Evolutionary conservation across 2,113 vertebrate species (phyloP).

Genomic region (Hippopotamus amphibius): DNA sequence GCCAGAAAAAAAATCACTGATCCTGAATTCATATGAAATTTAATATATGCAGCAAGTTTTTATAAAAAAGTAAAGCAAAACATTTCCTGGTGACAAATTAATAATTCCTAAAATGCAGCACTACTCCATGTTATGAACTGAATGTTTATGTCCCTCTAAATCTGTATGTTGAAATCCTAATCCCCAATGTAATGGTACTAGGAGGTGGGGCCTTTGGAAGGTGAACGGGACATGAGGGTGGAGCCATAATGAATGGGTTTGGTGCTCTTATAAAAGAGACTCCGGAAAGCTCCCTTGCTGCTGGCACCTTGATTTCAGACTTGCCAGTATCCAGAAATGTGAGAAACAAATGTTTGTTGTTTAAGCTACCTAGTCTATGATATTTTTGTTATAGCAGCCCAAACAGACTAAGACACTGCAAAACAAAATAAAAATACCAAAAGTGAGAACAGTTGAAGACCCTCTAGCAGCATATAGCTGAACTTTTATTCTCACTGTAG

Average conservation of each 20-base stretch:
- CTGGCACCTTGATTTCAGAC: neutral
- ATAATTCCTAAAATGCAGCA: neutral
- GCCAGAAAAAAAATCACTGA: neutral
- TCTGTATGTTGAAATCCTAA: neutral
- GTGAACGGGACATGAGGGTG: neutral
- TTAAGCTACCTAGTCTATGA: neutral
- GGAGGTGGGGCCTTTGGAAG: neutral
- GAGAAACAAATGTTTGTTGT: neutral
- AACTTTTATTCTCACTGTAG: neutral
- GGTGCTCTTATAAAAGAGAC: neutral
- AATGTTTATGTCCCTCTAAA: neutral
- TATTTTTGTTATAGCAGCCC: conserved; percentile 26
- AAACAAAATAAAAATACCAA: conserved; percentile 18
- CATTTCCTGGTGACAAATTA: neutral
- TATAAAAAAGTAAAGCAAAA: conserved; percentile 22
- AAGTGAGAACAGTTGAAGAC: neutral
- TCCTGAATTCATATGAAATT: neutral
- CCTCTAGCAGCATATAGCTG: neutral
- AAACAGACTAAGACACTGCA: neutral
- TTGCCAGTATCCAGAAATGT: neutral
- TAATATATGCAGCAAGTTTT: conserved; percentile 15
- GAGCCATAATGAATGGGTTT: neutral
- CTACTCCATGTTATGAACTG: neutral
- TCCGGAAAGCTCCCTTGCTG: neutral
- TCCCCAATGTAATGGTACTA: neutral